phyloP scores from a whole-genome alignment of 64 coral and sea anemone species.

The Montipora efflorescens region DNA sequence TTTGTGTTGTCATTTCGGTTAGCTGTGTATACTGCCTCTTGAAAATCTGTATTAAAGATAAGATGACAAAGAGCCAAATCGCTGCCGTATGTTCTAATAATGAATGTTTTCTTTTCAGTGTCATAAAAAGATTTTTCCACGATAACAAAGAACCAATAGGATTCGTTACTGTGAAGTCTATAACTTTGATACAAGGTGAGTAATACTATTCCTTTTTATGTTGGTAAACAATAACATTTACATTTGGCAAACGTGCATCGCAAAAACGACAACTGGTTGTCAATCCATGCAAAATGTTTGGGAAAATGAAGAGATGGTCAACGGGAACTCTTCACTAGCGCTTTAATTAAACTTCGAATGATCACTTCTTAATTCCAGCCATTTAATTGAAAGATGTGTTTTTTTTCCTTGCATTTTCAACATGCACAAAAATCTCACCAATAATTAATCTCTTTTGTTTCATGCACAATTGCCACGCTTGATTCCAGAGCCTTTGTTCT shows the following conservation, averaged over 20 bases:
- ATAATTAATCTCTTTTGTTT: conserved; percentile 33
- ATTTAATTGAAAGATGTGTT: not conserved
- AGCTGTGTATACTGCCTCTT: not conserved
- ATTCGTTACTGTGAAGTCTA: not conserved
- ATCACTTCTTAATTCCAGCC: not conserved
- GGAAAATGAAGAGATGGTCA: not conserved
- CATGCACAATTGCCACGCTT: not conserved
- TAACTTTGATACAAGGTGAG: conserved; percentile 6
- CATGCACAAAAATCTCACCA: not conserved
- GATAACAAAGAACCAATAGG: conserved; percentile 19
- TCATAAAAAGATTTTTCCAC: conserved; percentile 6
- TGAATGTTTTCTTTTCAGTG: conserved; percentile 8
- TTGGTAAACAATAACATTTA: not conserved
- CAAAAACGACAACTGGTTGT: not conserved
- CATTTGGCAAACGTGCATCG: not conserved
- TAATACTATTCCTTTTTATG: not conserved
- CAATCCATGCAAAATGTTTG: not conserved
- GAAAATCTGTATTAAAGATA: not conserved
- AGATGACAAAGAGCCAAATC: not conserved
- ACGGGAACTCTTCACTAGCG: not conserved
- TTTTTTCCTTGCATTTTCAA: not conserved
- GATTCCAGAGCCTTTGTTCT: not conserved
- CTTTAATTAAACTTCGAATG: not conserved
- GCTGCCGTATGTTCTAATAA: not conserved
- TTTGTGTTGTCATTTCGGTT: not conserved